phyloP scores from a whole-genome alignment of 2,888 invertebrate species.

The Aleiodes testaceus region DNA sequence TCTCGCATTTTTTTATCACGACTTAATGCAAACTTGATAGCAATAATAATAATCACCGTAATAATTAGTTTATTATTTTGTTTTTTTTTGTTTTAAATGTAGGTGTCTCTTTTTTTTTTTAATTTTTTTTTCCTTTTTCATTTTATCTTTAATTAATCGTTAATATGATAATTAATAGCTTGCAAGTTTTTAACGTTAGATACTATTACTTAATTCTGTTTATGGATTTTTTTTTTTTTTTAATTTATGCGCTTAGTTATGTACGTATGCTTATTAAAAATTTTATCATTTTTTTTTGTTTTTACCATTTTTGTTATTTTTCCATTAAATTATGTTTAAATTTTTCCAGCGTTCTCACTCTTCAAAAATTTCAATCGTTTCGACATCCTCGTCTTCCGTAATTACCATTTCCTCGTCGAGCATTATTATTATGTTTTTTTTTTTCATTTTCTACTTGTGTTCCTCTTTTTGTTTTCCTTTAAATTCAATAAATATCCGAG shows the following conservation, averaged over 20 bases:
- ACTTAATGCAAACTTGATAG: constrained; percentile 69
- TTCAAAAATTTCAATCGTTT: constrained; percentile 24
- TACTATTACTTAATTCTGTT: constrained; percentile 72
- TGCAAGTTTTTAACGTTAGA: constrained; percentile 72
- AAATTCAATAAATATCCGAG: constrained; percentile 44
- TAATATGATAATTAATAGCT: constrained; percentile 71
- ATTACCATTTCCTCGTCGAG: constrained; percentile 36
- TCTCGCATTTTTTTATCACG: constrained; percentile 66
- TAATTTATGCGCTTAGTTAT: constrained; percentile 70
- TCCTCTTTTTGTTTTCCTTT: constrained; percentile 36
- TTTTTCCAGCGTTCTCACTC: constrained; percentile 36
- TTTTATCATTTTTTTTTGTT: constrained; percentile 48
- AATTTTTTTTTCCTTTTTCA: constrained; percentile 39
- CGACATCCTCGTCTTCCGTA: constrained; percentile 45
- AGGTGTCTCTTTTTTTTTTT: constrained; percentile 58
- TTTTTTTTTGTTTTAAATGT: constrained; percentile 58
- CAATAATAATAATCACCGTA: constrained; percentile 66
- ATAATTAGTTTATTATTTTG: constrained; percentile 69
- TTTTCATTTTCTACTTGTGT: constrained; percentile 37
- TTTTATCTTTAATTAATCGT: constrained; percentile 68
- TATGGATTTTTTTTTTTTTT: constrained; percentile 59
- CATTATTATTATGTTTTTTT: constrained; percentile 36
- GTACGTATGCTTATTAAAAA: constrained; percentile 67
- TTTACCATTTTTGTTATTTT: constrained; percentile 36
- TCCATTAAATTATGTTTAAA: neutral